A percentile compares a stretch with the other conserved stretches of the same genome.
phyloP scores from a whole-genome alignment of 2,888 invertebrate species.

The Parelbella ahira region DNA sequence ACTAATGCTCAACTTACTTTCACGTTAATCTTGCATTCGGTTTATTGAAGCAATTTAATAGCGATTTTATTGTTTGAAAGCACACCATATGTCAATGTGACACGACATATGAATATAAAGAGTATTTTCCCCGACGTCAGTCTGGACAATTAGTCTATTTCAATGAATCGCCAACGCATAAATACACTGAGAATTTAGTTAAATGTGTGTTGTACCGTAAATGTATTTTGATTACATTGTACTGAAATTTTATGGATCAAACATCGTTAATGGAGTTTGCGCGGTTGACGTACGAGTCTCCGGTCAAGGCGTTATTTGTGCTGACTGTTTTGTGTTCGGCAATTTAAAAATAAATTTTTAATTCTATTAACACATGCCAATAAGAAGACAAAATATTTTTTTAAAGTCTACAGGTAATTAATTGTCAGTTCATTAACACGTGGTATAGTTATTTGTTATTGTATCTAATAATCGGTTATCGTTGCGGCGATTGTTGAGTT shows the following conservation, averaged over 20 bases:
- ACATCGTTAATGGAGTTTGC: constrained; percentile 32
- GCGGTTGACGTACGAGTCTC: constrained; percentile 36
- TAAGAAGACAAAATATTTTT: too few species aligned
- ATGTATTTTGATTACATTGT: constrained; percentile 37
- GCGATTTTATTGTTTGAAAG: constrained; percentile 59
- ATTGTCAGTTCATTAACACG: too few species aligned
- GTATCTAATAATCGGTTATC: too few species aligned
- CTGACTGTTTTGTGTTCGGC: constrained; percentile 14
- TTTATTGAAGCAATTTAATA: constrained; percentile 49
- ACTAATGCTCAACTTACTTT: constrained; percentile 47
- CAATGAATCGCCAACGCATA: constrained; percentile 21
- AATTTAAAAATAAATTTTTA: constrained; percentile 12
- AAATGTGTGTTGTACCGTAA: constrained; percentile 20
- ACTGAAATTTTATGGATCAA: constrained; percentile 38
- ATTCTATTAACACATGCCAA: background rate
- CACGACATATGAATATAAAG: constrained; percentile 61
- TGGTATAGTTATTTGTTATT: too few species aligned
- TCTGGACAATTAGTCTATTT: constrained; percentile 26
- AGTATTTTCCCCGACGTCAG: constrained; percentile 52
- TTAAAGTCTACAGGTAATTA: too few species aligned
- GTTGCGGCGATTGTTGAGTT: too few species aligned
- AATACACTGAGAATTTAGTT: constrained; percentile 32
- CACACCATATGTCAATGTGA: constrained; percentile 68
- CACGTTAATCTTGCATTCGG: constrained; percentile 52
- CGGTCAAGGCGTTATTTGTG: constrained; percentile 25